phyloP scores from a whole-genome alignment of 2,113 vertebrate species.

The Patagioenas fasciata region DNA sequence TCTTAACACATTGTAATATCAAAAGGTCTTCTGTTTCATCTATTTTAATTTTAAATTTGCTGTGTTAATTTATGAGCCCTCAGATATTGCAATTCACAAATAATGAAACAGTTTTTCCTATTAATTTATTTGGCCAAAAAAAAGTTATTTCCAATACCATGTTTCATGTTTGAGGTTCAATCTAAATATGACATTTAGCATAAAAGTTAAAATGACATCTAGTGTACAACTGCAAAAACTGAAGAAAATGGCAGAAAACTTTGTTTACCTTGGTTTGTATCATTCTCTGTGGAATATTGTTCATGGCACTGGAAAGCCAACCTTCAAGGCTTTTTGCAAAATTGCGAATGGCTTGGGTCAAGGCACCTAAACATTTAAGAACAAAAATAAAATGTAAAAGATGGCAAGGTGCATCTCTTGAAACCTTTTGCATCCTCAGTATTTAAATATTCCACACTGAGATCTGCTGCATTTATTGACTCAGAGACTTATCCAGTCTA shows the following conservation, averaged over 20 bases:
- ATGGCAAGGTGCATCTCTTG: neutral
- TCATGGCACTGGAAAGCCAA: conserved; percentile 96
- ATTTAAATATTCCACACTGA: neutral
- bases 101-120: conserved; percentile 3
- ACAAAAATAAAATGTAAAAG: conserved; percentile 60
- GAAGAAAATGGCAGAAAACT: neutral
- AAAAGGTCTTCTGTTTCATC: neutral
- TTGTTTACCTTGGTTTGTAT: conserved; percentile 90
- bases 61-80: conserved; percentile 27
- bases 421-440: neutral
- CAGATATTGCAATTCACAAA: neutral
- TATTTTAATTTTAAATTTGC: conserved; percentile 10
- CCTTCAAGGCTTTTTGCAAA: conserved; percentile 98
- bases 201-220: neutral
- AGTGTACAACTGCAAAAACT: neutral
- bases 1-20: neutral
- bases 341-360: conserved; percentile 98
- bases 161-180: neutral
- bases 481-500: neutral
- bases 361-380: conserved; percentile 85
- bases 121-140: neutral
- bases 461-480: neutral
- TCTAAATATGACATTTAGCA: neutral
- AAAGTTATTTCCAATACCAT: conserved; percentile 47
- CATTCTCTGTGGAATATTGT: conserved; percentile 93